Base-by-base conservation (phyloP, 2,797 vertebrate species). In the Syndactyla subalaris region DNA sequence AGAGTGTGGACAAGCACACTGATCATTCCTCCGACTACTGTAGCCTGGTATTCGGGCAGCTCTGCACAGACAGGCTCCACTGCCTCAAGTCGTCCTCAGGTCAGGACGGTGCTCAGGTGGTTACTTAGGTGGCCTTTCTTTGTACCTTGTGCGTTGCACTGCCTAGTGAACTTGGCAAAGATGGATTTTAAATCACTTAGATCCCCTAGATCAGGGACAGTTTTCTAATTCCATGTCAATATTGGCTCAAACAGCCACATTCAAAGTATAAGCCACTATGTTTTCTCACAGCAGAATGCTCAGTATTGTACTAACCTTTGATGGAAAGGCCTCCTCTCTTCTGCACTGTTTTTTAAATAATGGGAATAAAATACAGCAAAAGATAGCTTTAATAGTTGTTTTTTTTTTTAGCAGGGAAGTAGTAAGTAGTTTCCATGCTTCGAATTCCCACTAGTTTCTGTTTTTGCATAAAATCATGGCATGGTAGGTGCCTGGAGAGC, bases 41-140 rank as follows among this genome's bases (percentile, higher is more conserved):
- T 29, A 52, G 26, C 22, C 16, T 36, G 29, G 10, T 68, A 18
- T 7, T 68, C 6, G 7, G 65, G 10, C 19, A 10, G 34, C 39
- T 55, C 65, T 80, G 59, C 59, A 39, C 3, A 30, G 41, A 48
- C 48, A 14, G 1, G 8, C 32, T 66, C 7, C 39, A 3, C 41
- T 58, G 43, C 26, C 59, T 20, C 34, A 46, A 12, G 32, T 48
- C 0, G 0, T 68, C 54, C 46, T 75, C 12, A 4, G 36, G 48
- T 29, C 57, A 43, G 24, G 22, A 24, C 13, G 41, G 34, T 41
- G 32, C 45, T 36, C 12, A 65, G 76, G 46, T 39, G 49, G 18
- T 41, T 39, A 12, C 24, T 76, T 36, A 18, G 61, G 51, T 92
- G 32, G 54, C 17, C 49, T 54, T 78, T 39, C 49, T 51, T 78